phyloP scores from a whole-genome alignment of 1,140 invertebrate genomes.

The Ephestia elutella region DNA sequence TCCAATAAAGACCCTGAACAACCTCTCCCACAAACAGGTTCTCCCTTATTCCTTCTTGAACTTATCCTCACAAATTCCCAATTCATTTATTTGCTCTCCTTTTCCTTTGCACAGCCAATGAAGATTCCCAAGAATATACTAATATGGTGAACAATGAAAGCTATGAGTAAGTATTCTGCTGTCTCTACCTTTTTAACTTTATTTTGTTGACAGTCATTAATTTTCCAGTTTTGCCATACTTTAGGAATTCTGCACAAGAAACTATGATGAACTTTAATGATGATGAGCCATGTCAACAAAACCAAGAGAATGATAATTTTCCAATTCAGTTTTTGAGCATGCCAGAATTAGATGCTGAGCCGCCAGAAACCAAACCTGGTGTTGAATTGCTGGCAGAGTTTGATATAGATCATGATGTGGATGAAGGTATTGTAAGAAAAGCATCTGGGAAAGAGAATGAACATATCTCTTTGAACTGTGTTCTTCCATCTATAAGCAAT shows the following conservation, averaged over 20 bases:
- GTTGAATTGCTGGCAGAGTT: constrained; percentile 56
- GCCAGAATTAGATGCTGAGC: constrained; percentile 53
- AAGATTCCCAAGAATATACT: constrained; percentile 7
- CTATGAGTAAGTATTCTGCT: constrained; percentile 1
- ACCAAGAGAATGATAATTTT: constrained; percentile 36
- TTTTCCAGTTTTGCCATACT: constrained; percentile 15
- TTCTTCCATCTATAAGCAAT: constrained; percentile 57
- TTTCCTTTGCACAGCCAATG: constrained; percentile 22
- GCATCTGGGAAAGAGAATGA: constrained; percentile 30
- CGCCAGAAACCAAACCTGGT: constrained; percentile 31
- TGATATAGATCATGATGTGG: constrained; percentile 45
- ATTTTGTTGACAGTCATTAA: too few species aligned
- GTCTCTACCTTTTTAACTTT: too few species aligned
- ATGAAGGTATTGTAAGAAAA: constrained; percentile 35
- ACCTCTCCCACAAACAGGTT: constrained; percentile 38
- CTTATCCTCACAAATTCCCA: constrained; percentile 19
- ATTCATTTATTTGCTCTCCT: constrained; percentile 10
- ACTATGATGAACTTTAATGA: constrained; percentile 40
- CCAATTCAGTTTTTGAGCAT: constrained; percentile 49
- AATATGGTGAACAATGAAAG: constrained; percentile 4
- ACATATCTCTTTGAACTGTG: constrained; percentile 57
- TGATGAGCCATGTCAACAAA: constrained; percentile 39
- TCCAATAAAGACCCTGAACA: constrained; percentile 23
- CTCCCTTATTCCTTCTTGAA: constrained; percentile 18
- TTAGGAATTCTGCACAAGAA: constrained; percentile 40